These are phyloP conservation scores for Vultur gryphus DNA, from an alignment of 2,797 vertebrate genomes.

Conservation along the genomic window DNA sequence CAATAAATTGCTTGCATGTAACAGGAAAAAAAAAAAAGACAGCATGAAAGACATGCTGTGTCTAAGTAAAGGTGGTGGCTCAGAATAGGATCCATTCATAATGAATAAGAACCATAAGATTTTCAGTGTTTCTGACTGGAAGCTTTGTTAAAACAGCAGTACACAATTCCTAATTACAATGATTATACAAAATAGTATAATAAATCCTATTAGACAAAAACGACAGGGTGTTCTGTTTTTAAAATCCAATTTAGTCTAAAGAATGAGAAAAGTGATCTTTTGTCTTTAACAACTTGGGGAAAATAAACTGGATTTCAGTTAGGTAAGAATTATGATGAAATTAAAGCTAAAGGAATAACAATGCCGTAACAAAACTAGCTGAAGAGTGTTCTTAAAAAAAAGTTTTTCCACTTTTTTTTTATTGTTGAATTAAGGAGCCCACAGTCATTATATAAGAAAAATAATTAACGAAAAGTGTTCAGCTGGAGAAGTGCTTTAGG, in stretches of 20 bases:
- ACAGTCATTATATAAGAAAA: background rate
- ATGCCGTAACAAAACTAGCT: background rate
- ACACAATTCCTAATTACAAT: background rate
- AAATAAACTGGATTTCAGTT: conserved; percentile 62
- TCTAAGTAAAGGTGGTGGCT: background rate
- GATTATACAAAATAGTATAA: conserved; percentile 1
- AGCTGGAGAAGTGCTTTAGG: background rate
- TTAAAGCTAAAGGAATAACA: conserved; percentile 1
- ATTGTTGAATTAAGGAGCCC: conserved; percentile 7
- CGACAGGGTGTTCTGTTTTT: background rate
- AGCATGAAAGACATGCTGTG: background rate
- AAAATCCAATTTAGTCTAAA: conserved; percentile 35
- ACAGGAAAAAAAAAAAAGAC: background rate
- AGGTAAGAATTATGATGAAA: conserved; percentile 37
- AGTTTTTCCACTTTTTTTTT: background rate
- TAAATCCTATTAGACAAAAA: conserved; percentile 35
- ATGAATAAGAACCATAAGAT: background rate
- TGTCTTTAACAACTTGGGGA: conserved; percentile 29
- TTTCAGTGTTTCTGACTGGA: background rate
- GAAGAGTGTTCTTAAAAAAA: background rate
- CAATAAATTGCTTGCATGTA: background rate
- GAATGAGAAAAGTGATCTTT: conserved; percentile 7
- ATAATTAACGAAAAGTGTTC: conserved; percentile 7
- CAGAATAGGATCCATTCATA: background rate
- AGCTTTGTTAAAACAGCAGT: background rate